phyloP scores from a whole-genome alignment of 2,113 vertebrate species.

The Guaruba guarouba region DNA sequence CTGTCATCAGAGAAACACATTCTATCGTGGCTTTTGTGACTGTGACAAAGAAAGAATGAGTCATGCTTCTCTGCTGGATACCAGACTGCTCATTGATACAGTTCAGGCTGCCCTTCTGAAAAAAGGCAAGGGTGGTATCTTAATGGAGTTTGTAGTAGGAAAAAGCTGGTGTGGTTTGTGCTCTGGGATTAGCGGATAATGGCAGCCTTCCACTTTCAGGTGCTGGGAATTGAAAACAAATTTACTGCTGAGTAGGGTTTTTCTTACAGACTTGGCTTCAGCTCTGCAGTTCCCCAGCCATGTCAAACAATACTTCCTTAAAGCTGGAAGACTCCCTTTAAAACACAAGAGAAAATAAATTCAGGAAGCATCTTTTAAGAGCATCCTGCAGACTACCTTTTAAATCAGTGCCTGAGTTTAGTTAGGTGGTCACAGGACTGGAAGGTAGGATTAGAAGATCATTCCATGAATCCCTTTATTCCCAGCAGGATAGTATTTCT shows the following conservation, averaged over 20 bases:
- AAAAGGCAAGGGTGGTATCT: background rate
- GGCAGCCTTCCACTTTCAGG: slow-evolving; percentile 9
- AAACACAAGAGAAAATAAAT: background rate
- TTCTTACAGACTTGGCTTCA: background rate
- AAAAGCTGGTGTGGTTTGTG: background rate
- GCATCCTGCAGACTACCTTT: background rate
- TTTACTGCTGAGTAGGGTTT: background rate
- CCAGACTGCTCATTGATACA: background rate
- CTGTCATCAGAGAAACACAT: background rate
- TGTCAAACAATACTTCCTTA: background rate
- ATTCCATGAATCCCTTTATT: background rate
- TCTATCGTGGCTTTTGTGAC: slow-evolving; percentile 6
- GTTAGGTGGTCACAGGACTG: background rate
- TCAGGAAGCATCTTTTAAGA: background rate
- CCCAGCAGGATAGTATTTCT: background rate
- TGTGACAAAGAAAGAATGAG: slow-evolving; percentile 44
- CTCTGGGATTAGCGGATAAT: background rate
- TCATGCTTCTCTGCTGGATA: slow-evolving; percentile 36
- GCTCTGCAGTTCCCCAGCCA: background rate
- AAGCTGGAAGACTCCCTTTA: background rate
- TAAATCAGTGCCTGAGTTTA: background rate
- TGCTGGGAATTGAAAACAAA: slow-evolving; percentile 2
- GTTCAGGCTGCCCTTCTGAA: slow-evolving; percentile 7
- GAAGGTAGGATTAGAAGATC: background rate
- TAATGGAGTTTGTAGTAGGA: background rate